Evolutionary conservation across 2,888 invertebrate species (phyloP), one percentile per base, ranked within the genome.

Genomic region (Habrosyne pyritoides): DNA sequence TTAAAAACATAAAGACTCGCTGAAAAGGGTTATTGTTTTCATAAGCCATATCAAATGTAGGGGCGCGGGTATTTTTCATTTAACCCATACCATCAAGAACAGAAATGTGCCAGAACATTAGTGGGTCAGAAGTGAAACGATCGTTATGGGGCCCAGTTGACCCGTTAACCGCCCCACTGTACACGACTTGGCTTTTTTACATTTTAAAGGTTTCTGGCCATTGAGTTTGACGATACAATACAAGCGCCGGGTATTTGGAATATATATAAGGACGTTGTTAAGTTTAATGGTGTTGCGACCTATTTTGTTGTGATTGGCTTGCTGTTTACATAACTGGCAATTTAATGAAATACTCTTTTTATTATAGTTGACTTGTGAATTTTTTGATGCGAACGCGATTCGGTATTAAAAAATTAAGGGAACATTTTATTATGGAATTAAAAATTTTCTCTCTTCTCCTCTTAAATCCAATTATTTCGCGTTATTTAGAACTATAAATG

Each of bases 21-120:
- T 42, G 42, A 57, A 60, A 50, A 61, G 52, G 64, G 61, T 63
- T 66, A 63, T 64, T 68, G 65, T 65, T 70, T 68, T 66, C 61
- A 64, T 67, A 67, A 65, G 63, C 61, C 62, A 64, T 66, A 55
- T 55, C 56, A 36, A 59, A 49, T 56, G 61, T 61, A 57, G 55
- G 55, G 53, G 46, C 57, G 59, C 22, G 59, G 68, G 68, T 68
- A 70, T 70, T 70, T 70, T 68, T 70, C 70, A 70, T 68, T 67
- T 66, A 66, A 59, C 61, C 57, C 42, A 8, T 18, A 57, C 42
- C 56, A 52, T 60, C 47, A 53, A 52, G 47, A 42, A 42, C 53
- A 55, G 63, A 64, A 64, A 65, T 60, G 63, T 56, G 59, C 62
- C 56, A 52, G 63, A 60, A 67, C 67, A 67, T 36, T 49, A 28